These are phyloP conservation scores for Bolborhynchus lineola DNA, from an alignment of 2,113 vertebrate species.

Conservation along the genomic window DNA sequence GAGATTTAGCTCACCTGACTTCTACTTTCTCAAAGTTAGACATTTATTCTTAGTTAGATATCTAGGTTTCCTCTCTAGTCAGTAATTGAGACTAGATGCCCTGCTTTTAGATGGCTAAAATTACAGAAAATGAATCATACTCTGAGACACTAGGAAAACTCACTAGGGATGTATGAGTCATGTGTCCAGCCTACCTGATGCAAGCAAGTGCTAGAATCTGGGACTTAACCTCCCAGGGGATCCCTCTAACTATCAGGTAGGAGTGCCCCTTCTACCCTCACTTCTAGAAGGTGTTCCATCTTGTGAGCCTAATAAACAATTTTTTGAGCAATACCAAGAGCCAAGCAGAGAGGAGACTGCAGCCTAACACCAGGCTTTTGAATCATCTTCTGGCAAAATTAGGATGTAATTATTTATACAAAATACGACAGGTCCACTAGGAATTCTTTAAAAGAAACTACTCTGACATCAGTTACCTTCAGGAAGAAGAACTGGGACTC, in stretches of 20 bases:
- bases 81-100: slow-evolving; percentile 33
- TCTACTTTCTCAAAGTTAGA: neutral
- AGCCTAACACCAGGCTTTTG: neutral
- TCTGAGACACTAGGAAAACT: neutral
- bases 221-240: neutral
- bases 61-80: neutral
- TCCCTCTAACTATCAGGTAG: neutral
- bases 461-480: neutral
- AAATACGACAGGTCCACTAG: neutral
- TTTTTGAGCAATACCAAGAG: neutral
- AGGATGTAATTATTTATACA: neutral
- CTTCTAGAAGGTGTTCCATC: neutral
- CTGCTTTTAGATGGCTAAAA: slow-evolving; percentile 43
- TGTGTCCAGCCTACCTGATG: neutral
- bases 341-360: neutral
- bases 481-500: neutral
- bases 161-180: slow-evolving; percentile 5
- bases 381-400: neutral
- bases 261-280: neutral
- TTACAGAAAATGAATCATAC: slow-evolving; percentile 22
- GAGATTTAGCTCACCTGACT: slow-evolving; percentile 55
- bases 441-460: neutral
- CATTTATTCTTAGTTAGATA: slow-evolving; percentile 25
- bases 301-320: neutral
- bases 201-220: neutral